Conservation (phyloP, 2,888 invertebrate species). For the Athalia rosae region DNA sequence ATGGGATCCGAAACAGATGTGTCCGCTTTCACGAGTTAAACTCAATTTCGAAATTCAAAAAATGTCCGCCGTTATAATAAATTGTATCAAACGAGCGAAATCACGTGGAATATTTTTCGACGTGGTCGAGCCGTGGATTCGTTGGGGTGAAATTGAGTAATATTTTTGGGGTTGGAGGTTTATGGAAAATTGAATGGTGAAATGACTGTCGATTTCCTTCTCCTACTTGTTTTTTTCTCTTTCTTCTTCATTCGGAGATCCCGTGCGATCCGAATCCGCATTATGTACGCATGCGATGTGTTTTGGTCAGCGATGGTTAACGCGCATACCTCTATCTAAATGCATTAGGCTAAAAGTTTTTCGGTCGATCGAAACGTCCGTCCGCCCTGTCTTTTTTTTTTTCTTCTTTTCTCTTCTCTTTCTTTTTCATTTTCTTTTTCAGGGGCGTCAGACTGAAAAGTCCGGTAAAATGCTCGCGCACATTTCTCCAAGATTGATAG, state of each 20-base stretch:
- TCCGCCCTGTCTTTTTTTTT: too few relatives aligned
- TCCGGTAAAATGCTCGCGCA: conserved; percentile 12
- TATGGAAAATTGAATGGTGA: background rate
- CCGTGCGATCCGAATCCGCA: background rate
- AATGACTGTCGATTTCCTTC: conserved; percentile 62
- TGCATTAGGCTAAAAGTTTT: conserved; percentile 33
- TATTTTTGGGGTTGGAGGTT: background rate
- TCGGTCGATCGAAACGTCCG: too few relatives aligned
- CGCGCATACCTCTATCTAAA: background rate
- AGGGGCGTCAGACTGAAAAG: conserved; percentile 2
- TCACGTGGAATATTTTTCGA: background rate
- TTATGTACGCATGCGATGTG: background rate
- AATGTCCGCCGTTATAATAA: too few relatives aligned
- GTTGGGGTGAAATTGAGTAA: background rate
- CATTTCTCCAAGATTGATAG: conserved; percentile 66
- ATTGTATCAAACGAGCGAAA: too few relatives aligned
- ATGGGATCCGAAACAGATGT: too few relatives aligned
- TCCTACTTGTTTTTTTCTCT: background rate
- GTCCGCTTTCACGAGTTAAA: too few relatives aligned
- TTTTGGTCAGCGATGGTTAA: conserved; percentile 18
- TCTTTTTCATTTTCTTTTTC: too few relatives aligned
- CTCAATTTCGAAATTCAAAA: too few relatives aligned
- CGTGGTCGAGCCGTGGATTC: background rate
- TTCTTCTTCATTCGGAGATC: too few relatives aligned
- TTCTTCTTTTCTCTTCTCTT: too few relatives aligned